These are phyloP conservation scores for Sturnira hondurensis DNA, from an alignment of 2,113 vertebrate species.

Conservation along the genomic window DNA sequence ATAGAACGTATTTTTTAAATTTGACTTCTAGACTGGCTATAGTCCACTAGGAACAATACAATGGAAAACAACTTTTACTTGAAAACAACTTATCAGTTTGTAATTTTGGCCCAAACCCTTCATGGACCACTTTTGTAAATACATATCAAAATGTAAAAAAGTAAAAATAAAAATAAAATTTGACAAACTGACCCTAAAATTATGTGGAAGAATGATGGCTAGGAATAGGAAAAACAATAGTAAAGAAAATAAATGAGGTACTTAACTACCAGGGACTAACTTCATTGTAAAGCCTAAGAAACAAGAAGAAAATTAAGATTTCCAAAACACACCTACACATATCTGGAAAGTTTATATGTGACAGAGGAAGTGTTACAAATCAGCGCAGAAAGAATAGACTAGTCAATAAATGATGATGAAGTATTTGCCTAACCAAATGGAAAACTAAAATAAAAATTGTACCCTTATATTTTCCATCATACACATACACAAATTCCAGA, in stretches of 20 bases:
- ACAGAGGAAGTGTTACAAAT: background rate
- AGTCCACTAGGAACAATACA: background rate
- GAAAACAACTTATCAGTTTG: background rate
- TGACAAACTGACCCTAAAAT: constrained; percentile 2
- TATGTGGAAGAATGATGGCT: background rate
- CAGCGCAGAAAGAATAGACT: background rate
- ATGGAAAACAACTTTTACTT: background rate
- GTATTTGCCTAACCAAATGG: background rate
- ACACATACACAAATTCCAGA: background rate
- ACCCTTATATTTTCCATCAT: background rate
- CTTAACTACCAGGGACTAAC: background rate
- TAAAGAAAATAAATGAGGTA: background rate
- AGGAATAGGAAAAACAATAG: background rate
- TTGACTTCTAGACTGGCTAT: background rate
- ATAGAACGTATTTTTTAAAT: background rate
- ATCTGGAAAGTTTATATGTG: background rate
- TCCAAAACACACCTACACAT: background rate
- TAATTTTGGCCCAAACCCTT: background rate
- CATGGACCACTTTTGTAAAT: constrained; percentile 50
- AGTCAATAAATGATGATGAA: background rate
- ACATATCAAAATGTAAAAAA: constrained; percentile 53
- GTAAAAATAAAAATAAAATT: background rate
- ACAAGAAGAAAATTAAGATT: background rate
- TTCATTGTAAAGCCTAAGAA: background rate
- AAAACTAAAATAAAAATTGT: background rate